A percentile compares a stretch with the other conserved stretches of the same genome.
Conservation (phyloP, 2,113 vertebrate species). For the Daubentonia madagascariensis region DNA sequence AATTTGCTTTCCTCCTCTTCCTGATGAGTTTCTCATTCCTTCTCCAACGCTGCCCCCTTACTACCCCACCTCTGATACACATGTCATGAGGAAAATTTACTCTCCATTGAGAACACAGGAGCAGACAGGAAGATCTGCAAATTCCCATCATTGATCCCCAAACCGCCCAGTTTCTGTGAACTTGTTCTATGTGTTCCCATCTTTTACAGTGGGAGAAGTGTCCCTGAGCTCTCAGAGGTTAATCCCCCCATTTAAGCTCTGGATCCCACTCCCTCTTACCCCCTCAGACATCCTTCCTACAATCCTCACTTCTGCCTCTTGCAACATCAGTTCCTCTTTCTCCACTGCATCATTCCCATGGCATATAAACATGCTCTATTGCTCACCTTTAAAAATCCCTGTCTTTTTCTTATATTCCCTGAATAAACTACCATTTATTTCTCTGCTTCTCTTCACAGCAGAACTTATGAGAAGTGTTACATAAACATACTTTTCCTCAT, state of each 20-base stretch:
- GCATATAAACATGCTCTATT: not conserved
- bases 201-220: not conserved
- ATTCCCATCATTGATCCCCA: not conserved
- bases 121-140: not conserved
- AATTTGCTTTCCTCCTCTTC: not conserved
- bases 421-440: not conserved
- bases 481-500: not conserved
- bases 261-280: not conserved
- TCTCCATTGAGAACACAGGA: not conserved
- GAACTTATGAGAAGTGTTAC: not conserved
- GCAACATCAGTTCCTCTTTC: not conserved
- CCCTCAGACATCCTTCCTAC: not conserved
- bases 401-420: not conserved
- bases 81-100: not conserved
- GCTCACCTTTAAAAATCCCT: not conserved
- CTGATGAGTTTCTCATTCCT: not conserved
- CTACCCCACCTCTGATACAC: not conserved
- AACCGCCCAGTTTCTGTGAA: not conserved
- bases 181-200: not conserved
- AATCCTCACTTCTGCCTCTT: not conserved
- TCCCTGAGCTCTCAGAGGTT: not conserved
- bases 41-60: not conserved
- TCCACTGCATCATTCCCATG: not conserved
- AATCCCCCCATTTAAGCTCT: not conserved
- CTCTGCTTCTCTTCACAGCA: not conserved